A percentile compares a stretch with the other conserved stretches of the same genome.
These are phyloP conservation scores for Eretmocerus hayati DNA, from an alignment of 2,888 invertebrate species.

Conservation along the genomic window DNA sequence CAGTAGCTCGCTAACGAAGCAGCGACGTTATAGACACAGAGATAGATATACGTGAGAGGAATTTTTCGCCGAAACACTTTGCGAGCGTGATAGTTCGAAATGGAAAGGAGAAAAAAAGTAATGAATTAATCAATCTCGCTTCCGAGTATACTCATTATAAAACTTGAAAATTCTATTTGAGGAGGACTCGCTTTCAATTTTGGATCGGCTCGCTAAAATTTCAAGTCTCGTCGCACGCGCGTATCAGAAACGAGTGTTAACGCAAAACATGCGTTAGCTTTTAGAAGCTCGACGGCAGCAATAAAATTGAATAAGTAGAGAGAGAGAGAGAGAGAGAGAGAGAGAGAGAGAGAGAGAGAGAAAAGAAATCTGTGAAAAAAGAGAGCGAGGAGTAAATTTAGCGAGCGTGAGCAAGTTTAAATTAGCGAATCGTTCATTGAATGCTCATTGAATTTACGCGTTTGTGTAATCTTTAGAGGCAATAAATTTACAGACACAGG, in stretches of 20 bases:
- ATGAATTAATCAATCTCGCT: neutral
- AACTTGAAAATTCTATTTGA: neutral
- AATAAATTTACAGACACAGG: neutral
- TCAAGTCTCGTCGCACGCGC: too few species aligned
- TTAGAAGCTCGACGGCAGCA: slow-evolving; percentile 10
- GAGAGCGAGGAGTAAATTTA: slow-evolving; percentile 15
- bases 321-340: too few species aligned
- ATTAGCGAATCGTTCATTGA: slow-evolving; percentile 25
- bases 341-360: too few species aligned
- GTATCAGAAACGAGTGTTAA: slow-evolving; percentile 5
- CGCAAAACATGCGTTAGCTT: slow-evolving; percentile 16
- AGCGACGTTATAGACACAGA: too few species aligned
- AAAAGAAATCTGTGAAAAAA: too few species aligned
- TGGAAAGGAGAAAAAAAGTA: neutral
- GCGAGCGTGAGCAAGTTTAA: slow-evolving; percentile 20
- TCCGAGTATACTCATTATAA: neutral
- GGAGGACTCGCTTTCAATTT: neutral
- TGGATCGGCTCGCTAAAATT: too few species aligned
- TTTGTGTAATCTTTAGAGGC: slow-evolving; percentile 22
- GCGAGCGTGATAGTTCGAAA: neutral
- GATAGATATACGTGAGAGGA: neutral
- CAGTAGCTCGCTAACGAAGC: too few species aligned
- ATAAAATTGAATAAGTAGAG: slow-evolving; percentile 4
- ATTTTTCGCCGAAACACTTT: neutral
- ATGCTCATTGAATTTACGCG: slow-evolving; percentile 26